Conservation (phyloP, 1,140 invertebrate genomes). For the Platyscapa corneri region DNA sequence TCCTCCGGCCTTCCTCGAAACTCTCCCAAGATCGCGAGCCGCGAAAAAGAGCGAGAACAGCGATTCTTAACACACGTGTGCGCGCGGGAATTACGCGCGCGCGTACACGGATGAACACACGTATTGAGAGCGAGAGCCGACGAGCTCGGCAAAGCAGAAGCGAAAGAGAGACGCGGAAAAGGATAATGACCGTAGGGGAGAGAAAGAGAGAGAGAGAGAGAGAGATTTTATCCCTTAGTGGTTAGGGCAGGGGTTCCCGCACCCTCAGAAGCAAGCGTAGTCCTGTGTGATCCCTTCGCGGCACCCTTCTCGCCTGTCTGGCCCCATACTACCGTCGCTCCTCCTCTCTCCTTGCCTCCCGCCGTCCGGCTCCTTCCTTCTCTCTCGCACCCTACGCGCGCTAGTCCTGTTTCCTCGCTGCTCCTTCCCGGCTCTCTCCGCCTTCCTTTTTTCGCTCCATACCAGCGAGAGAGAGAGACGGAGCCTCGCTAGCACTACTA, state of each 20-base stretch:
- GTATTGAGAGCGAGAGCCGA: not conserved
- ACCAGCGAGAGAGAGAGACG: not conserved
- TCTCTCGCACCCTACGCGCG: not conserved
- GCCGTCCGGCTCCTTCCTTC: not conserved
- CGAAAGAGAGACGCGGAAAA: not conserved
- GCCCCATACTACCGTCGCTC: conserved; percentile 7
- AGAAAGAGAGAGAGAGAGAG: not conserved
- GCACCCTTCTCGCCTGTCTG: conserved; percentile 24
- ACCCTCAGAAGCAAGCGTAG: not conserved
- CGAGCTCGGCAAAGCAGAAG: not conserved
- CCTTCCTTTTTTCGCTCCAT: not conserved
- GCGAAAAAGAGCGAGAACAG: not conserved
- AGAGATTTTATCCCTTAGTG: conserved; percentile 2
- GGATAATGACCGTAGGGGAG: not conserved
- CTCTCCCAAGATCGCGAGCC: not conserved
- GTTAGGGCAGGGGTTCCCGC: not conserved
- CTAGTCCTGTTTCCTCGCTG: not conserved
- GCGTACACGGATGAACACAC: not conserved
- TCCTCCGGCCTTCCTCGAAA: not conserved
- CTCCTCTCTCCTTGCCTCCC: no score
- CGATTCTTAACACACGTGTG: not conserved
- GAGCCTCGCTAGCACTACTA: no score
- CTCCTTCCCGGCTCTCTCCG: not conserved
- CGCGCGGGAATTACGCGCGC: no score
- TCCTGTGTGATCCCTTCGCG: not conserved